A percentile compares a stretch with the other conserved stretches of the same genome.
phyloP scores from a whole-genome alignment of 2,797 vertebrate species.

The Falco biarmicus region DNA sequence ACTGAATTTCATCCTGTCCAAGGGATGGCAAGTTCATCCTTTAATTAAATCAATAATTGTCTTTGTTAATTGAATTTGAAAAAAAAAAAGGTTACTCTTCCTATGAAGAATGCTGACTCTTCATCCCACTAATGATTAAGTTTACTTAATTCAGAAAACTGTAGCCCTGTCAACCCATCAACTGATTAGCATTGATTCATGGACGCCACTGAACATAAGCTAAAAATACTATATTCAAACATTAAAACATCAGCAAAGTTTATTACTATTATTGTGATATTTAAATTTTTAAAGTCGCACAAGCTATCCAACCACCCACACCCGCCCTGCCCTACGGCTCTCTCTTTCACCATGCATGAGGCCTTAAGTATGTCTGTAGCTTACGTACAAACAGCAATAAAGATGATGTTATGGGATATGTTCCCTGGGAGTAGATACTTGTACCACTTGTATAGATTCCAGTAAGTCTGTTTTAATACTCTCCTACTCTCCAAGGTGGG shows the following conservation, averaged over 20 bases:
- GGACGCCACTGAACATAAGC: background rate
- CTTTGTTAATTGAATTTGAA: background rate
- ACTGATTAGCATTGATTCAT: constrained; percentile 7
- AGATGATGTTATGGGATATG: background rate
- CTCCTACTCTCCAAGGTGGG: background rate
- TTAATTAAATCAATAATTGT: background rate
- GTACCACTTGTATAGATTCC: background rate
- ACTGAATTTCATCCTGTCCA: background rate
- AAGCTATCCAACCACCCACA: background rate
- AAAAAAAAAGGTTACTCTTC: background rate
- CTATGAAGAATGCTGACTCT: constrained; percentile 5
- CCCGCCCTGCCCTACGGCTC: background rate
- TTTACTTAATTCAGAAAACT: background rate
- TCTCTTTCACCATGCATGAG: background rate
- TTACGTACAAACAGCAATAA: background rate
- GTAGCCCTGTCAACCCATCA: background rate
- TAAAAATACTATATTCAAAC: background rate
- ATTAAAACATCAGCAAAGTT: background rate
- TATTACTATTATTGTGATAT: background rate
- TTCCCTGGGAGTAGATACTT: background rate
- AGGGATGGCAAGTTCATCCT: background rate
- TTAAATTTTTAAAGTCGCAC: background rate
- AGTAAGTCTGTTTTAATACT: background rate
- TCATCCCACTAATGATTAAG: background rate
- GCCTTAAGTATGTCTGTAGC: background rate